Percentiles rank a stretch among this genome's conserved stretches.
phyloP scores from a whole-genome alignment of 2,888 invertebrate genomes.

The Brachynemurus nebulosus region DNA sequence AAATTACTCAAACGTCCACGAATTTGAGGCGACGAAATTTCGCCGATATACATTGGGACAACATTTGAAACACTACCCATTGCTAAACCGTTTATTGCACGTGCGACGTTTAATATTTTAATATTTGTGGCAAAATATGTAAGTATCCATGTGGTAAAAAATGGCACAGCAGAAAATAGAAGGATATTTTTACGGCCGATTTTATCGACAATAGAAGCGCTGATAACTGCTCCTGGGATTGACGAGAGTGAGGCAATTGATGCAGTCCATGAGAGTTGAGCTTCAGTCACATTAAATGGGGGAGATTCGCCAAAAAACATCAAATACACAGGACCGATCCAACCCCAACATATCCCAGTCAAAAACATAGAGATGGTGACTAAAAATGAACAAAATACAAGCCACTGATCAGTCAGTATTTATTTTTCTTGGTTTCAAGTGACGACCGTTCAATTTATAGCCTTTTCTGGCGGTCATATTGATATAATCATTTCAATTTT shows the following conservation, averaged over 20 bases:
- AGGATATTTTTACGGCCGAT: slow-evolving; percentile 44
- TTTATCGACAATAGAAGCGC: slow-evolving; percentile 43
- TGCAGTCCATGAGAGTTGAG: neutral
- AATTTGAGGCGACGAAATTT: slow-evolving; percentile 34
- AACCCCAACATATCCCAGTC: slow-evolving; percentile 1
- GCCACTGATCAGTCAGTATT: no score
- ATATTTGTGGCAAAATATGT: slow-evolving; percentile 40
- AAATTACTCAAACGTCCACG: slow-evolving; percentile 36
- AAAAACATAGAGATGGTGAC: neutral
- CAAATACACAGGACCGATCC: neutral
- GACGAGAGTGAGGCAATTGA: neutral
- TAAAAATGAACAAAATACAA: no score
- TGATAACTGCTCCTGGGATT: slow-evolving; percentile 21
- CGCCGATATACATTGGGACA: slow-evolving; percentile 36
- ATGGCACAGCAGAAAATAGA: slow-evolving; percentile 39
- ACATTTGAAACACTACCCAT: slow-evolving; percentile 21
- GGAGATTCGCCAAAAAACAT: neutral
- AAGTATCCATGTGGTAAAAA: slow-evolving; percentile 42
- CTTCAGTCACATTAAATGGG: neutral
- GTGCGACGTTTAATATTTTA: slow-evolving; percentile 33
- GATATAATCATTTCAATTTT: no score
- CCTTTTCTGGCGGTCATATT: no score
- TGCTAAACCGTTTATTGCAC: slow-evolving; percentile 40
- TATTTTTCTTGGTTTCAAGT: no score
- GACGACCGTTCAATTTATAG: no score